Evolutionary conservation across 2,888 invertebrate genomes (phyloP).

Genomic region (Drosophila colorata): DNA sequence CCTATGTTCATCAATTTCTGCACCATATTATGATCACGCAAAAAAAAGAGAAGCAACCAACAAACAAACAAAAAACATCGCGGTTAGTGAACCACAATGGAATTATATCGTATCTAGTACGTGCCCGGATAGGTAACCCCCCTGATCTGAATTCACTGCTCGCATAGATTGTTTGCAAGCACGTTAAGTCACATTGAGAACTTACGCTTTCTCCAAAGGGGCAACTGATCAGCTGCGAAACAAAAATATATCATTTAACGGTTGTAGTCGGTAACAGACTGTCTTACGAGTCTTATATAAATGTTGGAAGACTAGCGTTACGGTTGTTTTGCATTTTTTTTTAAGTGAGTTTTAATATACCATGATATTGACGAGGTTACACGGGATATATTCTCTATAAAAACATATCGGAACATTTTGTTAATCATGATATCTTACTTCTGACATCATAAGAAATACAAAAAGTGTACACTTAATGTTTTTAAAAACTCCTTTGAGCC

Average conservation of each 20-base stretch:
- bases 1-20: no score
- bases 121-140: constrained; percentile 15
- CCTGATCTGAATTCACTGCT: neutral
- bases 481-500: no score
- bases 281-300: neutral
- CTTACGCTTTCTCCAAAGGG: constrained; percentile 1
- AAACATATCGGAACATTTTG: neutral
- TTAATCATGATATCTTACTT: no score
- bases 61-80: no score
- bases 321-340: neutral
- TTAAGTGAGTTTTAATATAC: constrained; percentile 1
- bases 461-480: neutral
- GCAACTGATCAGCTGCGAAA: neutral
- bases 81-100: neutral
- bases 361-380: neutral
- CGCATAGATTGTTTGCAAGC: constrained; percentile 5
- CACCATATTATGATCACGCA: neutral
- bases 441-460: no score
- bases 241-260: neutral
- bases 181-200: neutral
- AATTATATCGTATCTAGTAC: neutral
- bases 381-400: neutral
- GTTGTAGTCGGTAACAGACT: neutral
- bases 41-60: neutral
- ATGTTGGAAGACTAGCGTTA: neutral